A percentile compares a stretch with the other conserved stretches of the same genome.
These are phyloP conservation scores for Marronus borbonicus DNA, from an alignment of 2,888 invertebrate genomes.

Conservation along the genomic window DNA sequence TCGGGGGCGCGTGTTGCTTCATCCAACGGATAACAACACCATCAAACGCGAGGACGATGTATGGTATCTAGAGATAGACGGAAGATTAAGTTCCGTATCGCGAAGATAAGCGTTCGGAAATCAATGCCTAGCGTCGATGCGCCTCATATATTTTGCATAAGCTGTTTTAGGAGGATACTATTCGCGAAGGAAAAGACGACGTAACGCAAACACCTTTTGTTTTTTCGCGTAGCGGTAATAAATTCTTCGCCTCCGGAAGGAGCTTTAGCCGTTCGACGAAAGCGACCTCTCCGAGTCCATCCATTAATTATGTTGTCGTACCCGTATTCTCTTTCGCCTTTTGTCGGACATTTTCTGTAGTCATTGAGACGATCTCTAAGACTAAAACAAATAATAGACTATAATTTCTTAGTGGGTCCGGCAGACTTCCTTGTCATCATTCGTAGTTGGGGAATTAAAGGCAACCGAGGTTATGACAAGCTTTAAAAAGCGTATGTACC, in stretches of 20 bases:
- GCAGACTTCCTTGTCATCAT: no score
- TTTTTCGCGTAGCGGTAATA: slow-evolving; percentile 2
- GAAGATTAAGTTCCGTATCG: not conserved
- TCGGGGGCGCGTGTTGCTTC: no score
- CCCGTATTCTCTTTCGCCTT: not conserved
- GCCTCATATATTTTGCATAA: slow-evolving; percentile 4
- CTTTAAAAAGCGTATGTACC: no score
- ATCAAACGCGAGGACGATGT: no score
- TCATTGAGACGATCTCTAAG: no score
- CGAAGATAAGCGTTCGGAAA: not conserved
- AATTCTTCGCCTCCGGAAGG: not conserved
- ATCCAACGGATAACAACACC: no score
- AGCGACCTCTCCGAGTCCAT: not conserved
- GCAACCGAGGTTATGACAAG: no score
- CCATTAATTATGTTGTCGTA: not conserved
- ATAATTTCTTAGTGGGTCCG: no score
- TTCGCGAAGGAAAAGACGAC: not conserved
- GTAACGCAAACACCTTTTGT: not conserved
- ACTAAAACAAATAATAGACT: no score
- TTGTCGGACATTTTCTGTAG: not conserved
- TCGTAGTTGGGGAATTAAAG: no score
- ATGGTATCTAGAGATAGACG: not conserved
- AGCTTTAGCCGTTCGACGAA: not conserved
- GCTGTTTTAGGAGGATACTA: not conserved
- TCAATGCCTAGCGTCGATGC: not conserved